phyloP scores from a whole-genome alignment of 2,888 invertebrate species.

The Drosophila meridionalis region DNA sequence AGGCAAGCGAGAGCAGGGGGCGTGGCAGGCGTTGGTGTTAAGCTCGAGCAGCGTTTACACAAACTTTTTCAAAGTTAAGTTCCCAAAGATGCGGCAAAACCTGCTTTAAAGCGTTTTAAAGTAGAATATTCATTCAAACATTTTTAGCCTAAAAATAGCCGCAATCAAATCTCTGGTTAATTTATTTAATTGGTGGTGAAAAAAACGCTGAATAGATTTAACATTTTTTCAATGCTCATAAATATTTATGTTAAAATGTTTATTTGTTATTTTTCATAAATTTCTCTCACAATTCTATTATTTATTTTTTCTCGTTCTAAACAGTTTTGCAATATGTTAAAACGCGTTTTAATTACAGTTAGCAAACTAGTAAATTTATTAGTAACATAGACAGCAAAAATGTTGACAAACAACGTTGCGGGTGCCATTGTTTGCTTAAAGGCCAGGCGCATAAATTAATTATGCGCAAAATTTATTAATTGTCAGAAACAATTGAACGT shows the following conservation, averaged over 20 bases:
- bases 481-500: constrained; percentile 71
- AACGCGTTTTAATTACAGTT: constrained; percentile 61
- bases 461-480: constrained; percentile 73
- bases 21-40: neutral
- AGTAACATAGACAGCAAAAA: constrained; percentile 39
- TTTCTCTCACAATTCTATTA: neutral
- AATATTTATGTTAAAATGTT: constrained; percentile 10
- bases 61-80: constrained; percentile 35
- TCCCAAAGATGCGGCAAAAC: constrained; percentile 9
- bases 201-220: neutral
- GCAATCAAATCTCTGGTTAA: neutral
- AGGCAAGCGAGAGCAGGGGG: neutral
- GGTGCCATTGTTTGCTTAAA: constrained; percentile 63
- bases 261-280: neutral
- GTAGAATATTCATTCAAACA: neutral
- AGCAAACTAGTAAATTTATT: constrained; percentile 59
- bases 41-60: constrained; percentile 9
- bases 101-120: neutral
- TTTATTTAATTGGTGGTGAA: neutral
- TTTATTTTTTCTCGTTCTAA: neutral
- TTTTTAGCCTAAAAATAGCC: neutral
- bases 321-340: constrained; percentile 22
- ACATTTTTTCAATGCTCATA: neutral
- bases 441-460: constrained; percentile 65
- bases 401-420: constrained; percentile 39